Evolutionary conservation across 2,113 vertebrate genomes (phyloP).

Genomic region (Copsychus sechellarum): DNA sequence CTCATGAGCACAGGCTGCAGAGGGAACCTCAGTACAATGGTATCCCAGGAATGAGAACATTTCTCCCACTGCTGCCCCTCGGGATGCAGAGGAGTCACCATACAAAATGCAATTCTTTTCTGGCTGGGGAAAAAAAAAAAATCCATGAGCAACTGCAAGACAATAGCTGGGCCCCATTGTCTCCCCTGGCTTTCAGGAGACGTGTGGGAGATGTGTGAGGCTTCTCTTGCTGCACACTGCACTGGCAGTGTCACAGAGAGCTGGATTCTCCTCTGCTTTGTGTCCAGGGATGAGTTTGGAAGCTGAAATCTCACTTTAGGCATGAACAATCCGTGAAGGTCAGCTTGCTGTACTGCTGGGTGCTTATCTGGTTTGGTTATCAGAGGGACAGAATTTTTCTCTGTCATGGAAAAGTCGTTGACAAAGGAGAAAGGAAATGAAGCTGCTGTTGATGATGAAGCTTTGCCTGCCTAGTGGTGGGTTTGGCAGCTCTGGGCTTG

Average conservation of each 20-base stretch:
- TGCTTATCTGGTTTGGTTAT: constrained; percentile 52
- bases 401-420: constrained; percentile 52
- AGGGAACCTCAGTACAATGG: constrained; percentile 15
- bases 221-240: neutral
- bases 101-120: constrained; percentile 10
- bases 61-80: constrained; percentile 53
- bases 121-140: neutral
- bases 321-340: neutral
- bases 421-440: constrained; percentile 38
- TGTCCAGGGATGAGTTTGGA: neutral
- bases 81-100: constrained; percentile 38
- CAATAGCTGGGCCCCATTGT: constrained; percentile 17
- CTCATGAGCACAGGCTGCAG: neutral
- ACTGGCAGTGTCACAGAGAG: neutral
- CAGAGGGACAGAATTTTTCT: neutral
- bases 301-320: neutral
- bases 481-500: neutral
- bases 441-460: neutral
- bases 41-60: constrained; percentile 53
- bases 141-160: neutral
- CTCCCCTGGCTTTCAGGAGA: neutral
- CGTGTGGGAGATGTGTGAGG: neutral
- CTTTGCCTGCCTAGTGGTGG: neutral
- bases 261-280: neutral
- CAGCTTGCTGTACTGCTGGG: neutral